Evolutionary conservation across 2,888 invertebrate species (phyloP).

Genomic region (Ormyrus nitidulus): DNA sequence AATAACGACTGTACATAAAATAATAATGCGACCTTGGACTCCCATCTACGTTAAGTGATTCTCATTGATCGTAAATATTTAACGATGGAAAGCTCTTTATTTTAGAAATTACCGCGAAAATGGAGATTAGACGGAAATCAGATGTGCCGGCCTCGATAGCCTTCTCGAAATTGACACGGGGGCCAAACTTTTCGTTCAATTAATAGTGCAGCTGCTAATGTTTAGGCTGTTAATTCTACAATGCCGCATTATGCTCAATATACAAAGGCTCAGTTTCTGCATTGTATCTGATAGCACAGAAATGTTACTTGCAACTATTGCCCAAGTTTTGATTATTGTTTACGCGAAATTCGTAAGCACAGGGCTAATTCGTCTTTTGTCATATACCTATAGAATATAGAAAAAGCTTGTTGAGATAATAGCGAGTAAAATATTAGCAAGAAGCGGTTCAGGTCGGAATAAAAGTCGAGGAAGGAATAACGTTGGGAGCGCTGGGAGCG

Average conservation of each 20-base stretch:
- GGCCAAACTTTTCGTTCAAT: constrained; percentile 2
- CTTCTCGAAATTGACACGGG: background rate
- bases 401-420: background rate
- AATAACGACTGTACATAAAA: background rate
- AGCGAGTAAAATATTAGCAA: background rate
- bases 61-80: background rate
- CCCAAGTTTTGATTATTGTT: constrained; percentile 3
- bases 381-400: background rate
- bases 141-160: constrained; percentile 12
- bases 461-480: constrained; percentile 8
- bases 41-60: background rate
- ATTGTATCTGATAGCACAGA: background rate
- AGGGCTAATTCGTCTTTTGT: constrained; percentile 34
- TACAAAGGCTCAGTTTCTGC: background rate
- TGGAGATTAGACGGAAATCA: constrained; percentile 20
- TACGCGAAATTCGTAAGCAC: constrained; percentile 19
- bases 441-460: background rate
- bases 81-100: background rate
- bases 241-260: background rate
- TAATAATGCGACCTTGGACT: background rate
- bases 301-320: constrained; percentile 17
- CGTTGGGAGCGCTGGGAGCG: too few relatives aligned
- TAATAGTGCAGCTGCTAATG: constrained; percentile 2
- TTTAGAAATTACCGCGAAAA: background rate
- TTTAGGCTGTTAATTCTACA: constrained; percentile 1